A percentile compares a stretch with the other conserved stretches of the same genome.
Evolutionary conservation across 2,888 invertebrate species (phyloP).

Genomic region (Dasysyrphus albostriatus): DNA sequence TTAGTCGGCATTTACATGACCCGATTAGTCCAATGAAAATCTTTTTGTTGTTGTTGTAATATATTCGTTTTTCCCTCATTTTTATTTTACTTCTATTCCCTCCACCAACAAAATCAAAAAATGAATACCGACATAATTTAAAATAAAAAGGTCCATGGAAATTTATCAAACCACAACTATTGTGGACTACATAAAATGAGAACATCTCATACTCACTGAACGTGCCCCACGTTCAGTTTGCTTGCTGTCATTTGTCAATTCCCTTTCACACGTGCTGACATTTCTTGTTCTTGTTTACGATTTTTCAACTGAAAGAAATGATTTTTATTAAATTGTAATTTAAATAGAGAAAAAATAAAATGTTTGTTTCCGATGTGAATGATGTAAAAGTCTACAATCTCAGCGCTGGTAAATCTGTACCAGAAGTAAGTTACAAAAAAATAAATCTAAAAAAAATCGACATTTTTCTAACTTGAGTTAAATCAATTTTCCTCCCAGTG

Average conservation of each 20-base stretch:
- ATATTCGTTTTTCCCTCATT: no score
- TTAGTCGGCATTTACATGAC: no score
- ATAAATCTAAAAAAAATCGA: not conserved
- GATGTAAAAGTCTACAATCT: slow-evolving; percentile 99
- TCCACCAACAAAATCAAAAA: no score
- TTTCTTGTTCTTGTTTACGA: slow-evolving; percentile 71
- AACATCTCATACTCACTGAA: slow-evolving; percentile 4
- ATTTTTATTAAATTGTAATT: slow-evolving; percentile 43
- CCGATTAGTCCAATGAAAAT: no score
- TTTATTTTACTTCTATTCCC: no score
- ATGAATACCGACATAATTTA: no score
- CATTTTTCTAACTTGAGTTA: slow-evolving; percentile 25
- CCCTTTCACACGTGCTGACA: slow-evolving; percentile 62
- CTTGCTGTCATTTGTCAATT: slow-evolving; percentile 35
- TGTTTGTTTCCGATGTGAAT: slow-evolving; percentile 97
- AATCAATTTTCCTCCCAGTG: slow-evolving; percentile 85
- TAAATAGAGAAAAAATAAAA: slow-evolving; percentile 83
- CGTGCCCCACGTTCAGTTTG: not conserved
- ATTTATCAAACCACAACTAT: no score
- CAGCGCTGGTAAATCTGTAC: slow-evolving; percentile 97
- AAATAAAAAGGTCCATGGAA: no score
- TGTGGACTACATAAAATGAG: not conserved
- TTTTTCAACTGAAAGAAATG: slow-evolving; percentile 52
- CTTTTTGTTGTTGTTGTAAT: no score
- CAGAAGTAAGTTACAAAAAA: slow-evolving; percentile 90